Percentiles rank a stretch among this genome's conserved stretches.
Evolutionary conservation across 2,113 vertebrate genomes (phyloP).

Genomic region (Ailurus styani): DNA sequence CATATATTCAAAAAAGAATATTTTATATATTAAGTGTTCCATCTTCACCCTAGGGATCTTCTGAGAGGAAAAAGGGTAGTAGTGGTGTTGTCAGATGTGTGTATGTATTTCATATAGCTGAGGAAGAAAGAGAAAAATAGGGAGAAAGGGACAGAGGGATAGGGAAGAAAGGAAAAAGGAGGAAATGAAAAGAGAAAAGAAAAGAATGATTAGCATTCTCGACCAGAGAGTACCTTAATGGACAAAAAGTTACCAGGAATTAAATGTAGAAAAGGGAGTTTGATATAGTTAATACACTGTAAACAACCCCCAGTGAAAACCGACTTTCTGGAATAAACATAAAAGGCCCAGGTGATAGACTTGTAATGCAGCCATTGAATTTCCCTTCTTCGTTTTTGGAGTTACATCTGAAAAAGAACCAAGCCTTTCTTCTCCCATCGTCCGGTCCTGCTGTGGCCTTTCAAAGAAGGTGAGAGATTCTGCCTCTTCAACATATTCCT

Average conservation of each 20-base stretch:
- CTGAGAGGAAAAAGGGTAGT: not conserved
- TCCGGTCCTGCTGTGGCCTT: not conserved
- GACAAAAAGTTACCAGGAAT: not conserved
- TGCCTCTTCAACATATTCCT: not conserved
- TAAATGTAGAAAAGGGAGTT: not conserved
- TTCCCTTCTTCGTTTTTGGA: not conserved
- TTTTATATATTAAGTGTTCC: not conserved
- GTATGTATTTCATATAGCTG: not conserved
- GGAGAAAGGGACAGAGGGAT: not conserved
- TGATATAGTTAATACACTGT: not conserved
- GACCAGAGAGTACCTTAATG: not conserved
- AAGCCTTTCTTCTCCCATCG: not conserved
- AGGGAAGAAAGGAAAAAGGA: constrained; percentile 28
- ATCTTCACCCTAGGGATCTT: not conserved
- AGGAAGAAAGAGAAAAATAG: not conserved
- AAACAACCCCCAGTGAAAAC: not conserved
- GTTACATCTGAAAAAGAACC: not conserved
- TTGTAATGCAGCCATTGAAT: not conserved
- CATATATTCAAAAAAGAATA: not conserved
- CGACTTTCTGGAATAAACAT: not conserved
- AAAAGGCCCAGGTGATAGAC: not conserved
- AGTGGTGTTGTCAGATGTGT: not conserved
- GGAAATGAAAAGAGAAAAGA: not conserved
- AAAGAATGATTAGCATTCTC: not conserved
- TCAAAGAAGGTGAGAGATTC: not conserved